Evolutionary conservation across 2,888 invertebrate species (phyloP), one percentile per base, ranked within the genome.

Genomic region (Clusia tigrina): DNA sequence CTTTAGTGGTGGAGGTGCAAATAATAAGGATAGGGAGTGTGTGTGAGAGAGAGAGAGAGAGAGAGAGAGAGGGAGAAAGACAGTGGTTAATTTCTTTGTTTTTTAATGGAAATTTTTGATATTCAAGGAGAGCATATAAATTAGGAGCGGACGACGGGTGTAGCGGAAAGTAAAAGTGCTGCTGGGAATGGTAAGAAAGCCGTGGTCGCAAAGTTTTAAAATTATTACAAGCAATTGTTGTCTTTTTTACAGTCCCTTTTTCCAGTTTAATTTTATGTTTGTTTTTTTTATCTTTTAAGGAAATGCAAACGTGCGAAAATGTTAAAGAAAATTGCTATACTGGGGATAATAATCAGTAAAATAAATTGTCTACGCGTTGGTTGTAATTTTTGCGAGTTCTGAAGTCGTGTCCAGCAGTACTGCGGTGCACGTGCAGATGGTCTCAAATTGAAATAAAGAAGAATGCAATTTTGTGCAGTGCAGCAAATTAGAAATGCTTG

Each of bases 1-100:
- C 32, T 26, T n/a, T n/a, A n/a, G 32, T 10, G 60, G 25, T 57
- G 58, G 26, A n/a, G 53, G 24, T 23, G 25, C 15, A 23, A n/a
- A n/a, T n/a, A n/a, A n/a, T n/a, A n/a, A n/a, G n/a, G n/a, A n/a
- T n/a, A n/a, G n/a, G n/a, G n/a, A n/a, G n/a, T n/a, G n/a, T n/a
- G n/a, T n/a, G n/a, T n/a, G n/a, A n/a, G n/a, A n/a, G n/a, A n/a
- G n/a, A 23, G 23, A 15, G 25, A 12, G 20, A 48, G 22, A 5
- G 20, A 9, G 18, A 22, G 20, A 15, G 48, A 18, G 22, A 18
- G 22, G 20, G 22, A 6, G 22, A 20, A 18, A 22, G 48, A 3
- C 18, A 48, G 5, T 22, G 48, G 5, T 48, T 22, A 15, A 18
- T 3, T 48, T 48, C 22, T 18, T 18, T 20, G 22, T 48, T 48